A percentile compares a stretch with the other conserved stretches of the same genome.
Conservation (phyloP, 2,888 invertebrate species). For the Penaeus monodon region DNA sequence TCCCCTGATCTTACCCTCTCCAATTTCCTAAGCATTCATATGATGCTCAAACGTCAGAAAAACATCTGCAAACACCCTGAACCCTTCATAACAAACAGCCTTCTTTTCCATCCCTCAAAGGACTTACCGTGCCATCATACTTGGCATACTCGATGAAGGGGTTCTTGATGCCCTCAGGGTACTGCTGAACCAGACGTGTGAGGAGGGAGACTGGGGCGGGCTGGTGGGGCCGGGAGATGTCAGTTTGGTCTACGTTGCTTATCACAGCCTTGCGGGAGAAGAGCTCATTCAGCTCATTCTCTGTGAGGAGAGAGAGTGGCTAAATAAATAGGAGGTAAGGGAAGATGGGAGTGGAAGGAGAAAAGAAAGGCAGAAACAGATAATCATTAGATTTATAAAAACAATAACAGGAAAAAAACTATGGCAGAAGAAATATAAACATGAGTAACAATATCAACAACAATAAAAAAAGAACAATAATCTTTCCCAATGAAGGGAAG, state of each 20-base stretch:
- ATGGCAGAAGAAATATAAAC: too few species aligned
- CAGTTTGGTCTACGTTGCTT: conserved; percentile 20
- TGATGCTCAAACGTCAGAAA: not conserved
- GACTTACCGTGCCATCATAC: conserved; percentile 83
- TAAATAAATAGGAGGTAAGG: not conserved
- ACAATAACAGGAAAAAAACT: too few species aligned
- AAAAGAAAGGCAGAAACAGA: too few species aligned
- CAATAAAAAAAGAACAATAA: not conserved
- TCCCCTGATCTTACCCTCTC: too few species aligned
- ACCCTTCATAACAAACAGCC: not conserved
- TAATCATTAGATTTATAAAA: too few species aligned
- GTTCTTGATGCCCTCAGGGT: conserved; percentile 74
- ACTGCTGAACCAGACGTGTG: conserved; percentile 82
- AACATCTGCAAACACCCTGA: not conserved
- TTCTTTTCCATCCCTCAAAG: conserved; percentile 6
- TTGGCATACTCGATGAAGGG: conserved; percentile 91
- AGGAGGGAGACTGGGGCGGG: conserved; percentile 73
- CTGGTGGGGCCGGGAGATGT: conserved; percentile 6
- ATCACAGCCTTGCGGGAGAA: conserved; percentile 66
- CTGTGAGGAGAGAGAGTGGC: conserved; percentile 42
- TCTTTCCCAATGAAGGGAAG: not conserved
- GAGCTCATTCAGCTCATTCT: conserved; percentile 66
- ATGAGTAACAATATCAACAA: too few species aligned
- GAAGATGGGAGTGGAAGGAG: not conserved
- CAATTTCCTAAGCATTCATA: too few species aligned